Evolutionary conservation across 2,797 vertebrate genomes (phyloP), one percentile per base, ranked within the genome.

Genomic region (Choloepus didactylus): DNA sequence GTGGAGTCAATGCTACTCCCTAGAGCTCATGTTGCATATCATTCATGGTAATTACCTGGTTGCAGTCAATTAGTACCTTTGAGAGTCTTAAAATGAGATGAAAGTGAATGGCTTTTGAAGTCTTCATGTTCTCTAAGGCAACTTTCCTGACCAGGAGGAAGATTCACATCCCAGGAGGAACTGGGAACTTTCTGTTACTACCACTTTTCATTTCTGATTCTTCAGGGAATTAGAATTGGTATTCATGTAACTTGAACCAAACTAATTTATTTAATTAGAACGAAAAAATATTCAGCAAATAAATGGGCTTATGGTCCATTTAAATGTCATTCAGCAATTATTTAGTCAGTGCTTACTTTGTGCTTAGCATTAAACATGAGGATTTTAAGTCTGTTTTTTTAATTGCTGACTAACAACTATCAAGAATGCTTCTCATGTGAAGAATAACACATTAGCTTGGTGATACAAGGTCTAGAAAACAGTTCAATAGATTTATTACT

Each of bases 371-470:
- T 79, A 86, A 89, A 90, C 60, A 62, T 76, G 41, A 88, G 25
- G 16, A 92, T 93, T 83, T 95, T 87, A 85, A 90, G 29, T 76
- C 75, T 84, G 0, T 69, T 91, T 94, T 94, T 70, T 51, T 49
- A 49, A 83, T 41, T 73, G 35, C 29, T 87, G 76, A 82, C 86
- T 92, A 35, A 86, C 35, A 97, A 2, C 76, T 89, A 69, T 79
- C 35, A 95, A 51, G 21, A 85, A 69, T 89, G 41, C 35, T 94
- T 96, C 6, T 94, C 35, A 35, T 87, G 15, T 92, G 41, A 88
- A 94, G 64, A 96, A 77, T 41, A 92, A 19, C 46, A 85, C 91
- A 69, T 59, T 80, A n/a, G 87, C 23, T 67, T 94, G 15, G 49
- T 72, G 19, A 54, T 82, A 64, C 14, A 75, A 49, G 64, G 6